Conservation (phyloP, 2,888 invertebrate species). For the Zygaena filipendulae region DNA sequence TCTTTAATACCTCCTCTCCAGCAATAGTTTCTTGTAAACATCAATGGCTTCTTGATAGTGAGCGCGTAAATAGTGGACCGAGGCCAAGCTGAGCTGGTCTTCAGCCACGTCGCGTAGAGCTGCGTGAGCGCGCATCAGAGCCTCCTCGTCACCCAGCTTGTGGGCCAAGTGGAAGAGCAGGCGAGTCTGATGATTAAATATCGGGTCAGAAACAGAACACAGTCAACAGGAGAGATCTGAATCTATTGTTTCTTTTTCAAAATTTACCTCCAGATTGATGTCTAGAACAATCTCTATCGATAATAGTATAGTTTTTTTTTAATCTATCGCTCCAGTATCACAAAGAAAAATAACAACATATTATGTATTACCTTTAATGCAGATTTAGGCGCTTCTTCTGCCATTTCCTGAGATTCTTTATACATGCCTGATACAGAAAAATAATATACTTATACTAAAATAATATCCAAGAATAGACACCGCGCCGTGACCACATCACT, state of each 20-base stretch:
- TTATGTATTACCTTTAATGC: slow-evolving; percentile 69
- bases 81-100: slow-evolving; percentile 95
- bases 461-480: no score
- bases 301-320: no score
- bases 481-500: no score
- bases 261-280: no score
- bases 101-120: slow-evolving; percentile 88
- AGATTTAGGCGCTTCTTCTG: slow-evolving; percentile 73
- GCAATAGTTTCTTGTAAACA: slow-evolving; percentile 92
- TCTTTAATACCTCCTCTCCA: slow-evolving; percentile 91
- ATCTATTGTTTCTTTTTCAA: no score
- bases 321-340: no score
- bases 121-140: slow-evolving; percentile 85
- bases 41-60: slow-evolving; percentile 99
- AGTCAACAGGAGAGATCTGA: no score
- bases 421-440: slow-evolving; percentile 62
- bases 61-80: slow-evolving; percentile 94
- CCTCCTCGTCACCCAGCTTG: slow-evolving; percentile 89
- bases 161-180: slow-evolving; percentile 93
- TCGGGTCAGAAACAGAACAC: neutral
- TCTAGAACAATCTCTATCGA: slow-evolving; percentile 22
- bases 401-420: slow-evolving; percentile 72
- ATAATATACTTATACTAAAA: no score
- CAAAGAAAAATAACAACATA: no score
- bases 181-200: slow-evolving; percentile 73